These are phyloP conservation scores for Miniopterus natalensis DNA, from an alignment of 2,113 vertebrate species.

Conservation along the genomic window DNA sequence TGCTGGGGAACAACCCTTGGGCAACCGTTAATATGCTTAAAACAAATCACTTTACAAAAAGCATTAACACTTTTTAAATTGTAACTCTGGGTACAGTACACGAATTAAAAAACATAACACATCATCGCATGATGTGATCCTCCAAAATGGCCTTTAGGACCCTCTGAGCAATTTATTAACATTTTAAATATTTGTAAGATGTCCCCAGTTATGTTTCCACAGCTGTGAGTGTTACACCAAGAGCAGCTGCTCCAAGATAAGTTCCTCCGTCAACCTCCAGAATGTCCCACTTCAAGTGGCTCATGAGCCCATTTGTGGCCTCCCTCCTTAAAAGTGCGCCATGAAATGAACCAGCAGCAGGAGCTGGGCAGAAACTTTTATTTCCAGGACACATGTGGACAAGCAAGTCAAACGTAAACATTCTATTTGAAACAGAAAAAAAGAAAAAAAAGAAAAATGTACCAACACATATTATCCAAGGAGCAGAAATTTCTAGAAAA, in stretches of 20 bases:
- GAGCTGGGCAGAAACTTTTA: background rate
- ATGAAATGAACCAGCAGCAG: background rate
- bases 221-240: background rate
- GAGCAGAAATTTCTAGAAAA: background rate
- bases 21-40: background rate
- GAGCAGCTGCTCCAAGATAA: background rate
- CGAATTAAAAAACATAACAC: background rate
- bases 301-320: background rate
- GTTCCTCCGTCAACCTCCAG: background rate
- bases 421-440: background rate
- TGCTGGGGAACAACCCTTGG: background rate
- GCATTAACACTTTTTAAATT: background rate
- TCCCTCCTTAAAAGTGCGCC: background rate
- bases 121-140: accelerated
- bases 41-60: background rate
- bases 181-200: background rate
- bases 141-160: background rate
- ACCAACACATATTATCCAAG: background rate
- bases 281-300: background rate
- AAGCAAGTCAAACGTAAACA: constrained; percentile 32
- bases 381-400: background rate
- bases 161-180: background rate
- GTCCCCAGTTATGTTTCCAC: background rate
- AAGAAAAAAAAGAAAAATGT: background rate
- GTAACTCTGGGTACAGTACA: background rate